Conservation (phyloP, 2,888 invertebrate species). For the Lasiommata megera region DNA sequence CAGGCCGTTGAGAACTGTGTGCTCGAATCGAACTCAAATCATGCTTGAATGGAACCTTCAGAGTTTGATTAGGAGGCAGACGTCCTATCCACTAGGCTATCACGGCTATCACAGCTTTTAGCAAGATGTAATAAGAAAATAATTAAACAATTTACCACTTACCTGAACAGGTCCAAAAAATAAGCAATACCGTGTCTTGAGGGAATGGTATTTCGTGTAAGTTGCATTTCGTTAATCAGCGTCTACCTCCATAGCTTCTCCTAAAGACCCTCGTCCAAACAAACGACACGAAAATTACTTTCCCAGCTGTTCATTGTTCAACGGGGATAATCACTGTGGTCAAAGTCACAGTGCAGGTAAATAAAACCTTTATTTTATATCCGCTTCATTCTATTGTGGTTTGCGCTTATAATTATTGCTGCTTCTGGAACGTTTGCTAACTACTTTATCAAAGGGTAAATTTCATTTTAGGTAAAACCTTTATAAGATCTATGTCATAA, state of each 20-base stretch:
- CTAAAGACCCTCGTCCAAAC: constrained; percentile 18
- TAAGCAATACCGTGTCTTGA: too few species aligned
- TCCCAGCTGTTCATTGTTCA: constrained; percentile 39
- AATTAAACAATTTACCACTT: too few species aligned
- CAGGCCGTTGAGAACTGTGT: too few species aligned
- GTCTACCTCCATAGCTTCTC: constrained; percentile 12
- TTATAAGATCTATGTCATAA: too few species aligned
- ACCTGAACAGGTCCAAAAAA: too few species aligned
- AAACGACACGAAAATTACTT: constrained; percentile 23
- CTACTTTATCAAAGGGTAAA: background rate
- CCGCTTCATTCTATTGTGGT: background rate
- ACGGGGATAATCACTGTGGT: constrained; percentile 41
- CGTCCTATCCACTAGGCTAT: too few species aligned
- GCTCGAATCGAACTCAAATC: too few species aligned
- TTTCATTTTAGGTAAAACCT: background rate
- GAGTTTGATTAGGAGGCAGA: too few species aligned
- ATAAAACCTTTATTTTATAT: constrained; percentile 1
- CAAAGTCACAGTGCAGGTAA: constrained; percentile 12
- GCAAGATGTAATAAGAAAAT: too few species aligned
- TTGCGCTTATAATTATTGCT: background rate
- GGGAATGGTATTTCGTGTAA: background rate
- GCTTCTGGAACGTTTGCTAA: background rate
- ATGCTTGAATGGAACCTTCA: too few species aligned
- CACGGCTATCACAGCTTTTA: too few species aligned
- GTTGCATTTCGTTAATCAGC: background rate